Evolutionary conservation across 2,113 vertebrate genomes (phyloP), one percentile per base, ranked within the genome.

Genomic region (Tympanuchus pallidicinctus): DNA sequence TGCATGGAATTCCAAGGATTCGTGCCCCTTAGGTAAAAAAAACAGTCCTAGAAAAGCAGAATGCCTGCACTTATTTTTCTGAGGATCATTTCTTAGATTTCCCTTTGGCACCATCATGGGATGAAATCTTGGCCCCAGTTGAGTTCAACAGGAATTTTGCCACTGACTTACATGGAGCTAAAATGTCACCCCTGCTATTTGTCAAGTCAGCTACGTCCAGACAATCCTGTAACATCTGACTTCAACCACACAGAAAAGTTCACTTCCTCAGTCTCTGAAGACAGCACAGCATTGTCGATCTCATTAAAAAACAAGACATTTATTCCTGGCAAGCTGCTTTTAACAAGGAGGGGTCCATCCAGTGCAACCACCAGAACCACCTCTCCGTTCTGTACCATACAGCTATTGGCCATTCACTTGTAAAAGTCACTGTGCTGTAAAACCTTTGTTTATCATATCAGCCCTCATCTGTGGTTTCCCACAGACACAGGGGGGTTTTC

Each of bases 191-290:
- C 86, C 76, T 95, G 95, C 82, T 88, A 88, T 96, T 96, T 95
- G 86, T 95, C 91, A 95, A 86, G 65, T 65, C 94, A 91, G 64
- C 93, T 95, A 74, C 48, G 88, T 38, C 69, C 91, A 94, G 82
- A 97, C 91, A 96, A 94, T 92, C 91, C 91, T 94, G 80, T 13
- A 95, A 89, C 91, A 95, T 95, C 94, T 92, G 95, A 89, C 94
- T 95, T 85, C 69, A 40, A 74, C 69, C 43, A 75, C 89, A 72
- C 43, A 86, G 69, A 67, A 72, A 88, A 83, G 65, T 75, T 95
- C 27, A 32, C 85, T 91, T 82, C 70, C 84, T 93, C 13, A 3
- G 50, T 70, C 71, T 89, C 92, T 74, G 76, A 94, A 93, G 85
- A 64, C 80, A 75, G 24, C 85, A 47, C 52, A 57, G 64, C 85